Evolutionary conservation across 2,113 vertebrate species (phyloP).

Genomic region (Arvicanthis niloticus): DNA sequence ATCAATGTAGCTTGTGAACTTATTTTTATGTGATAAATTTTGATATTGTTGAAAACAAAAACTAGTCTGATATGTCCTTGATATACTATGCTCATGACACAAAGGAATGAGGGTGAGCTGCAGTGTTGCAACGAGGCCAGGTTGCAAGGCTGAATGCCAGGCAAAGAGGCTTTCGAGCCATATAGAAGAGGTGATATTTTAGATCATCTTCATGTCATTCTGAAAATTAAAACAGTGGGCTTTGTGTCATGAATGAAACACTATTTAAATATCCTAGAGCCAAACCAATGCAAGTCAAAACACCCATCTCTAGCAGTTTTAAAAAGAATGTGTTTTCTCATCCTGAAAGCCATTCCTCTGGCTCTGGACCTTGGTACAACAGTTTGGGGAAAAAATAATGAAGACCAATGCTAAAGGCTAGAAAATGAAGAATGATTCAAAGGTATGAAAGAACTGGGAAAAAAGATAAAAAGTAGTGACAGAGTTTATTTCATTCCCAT

Average conservation of each 20-base stretch:
- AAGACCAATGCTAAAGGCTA: slow-evolving; percentile 56
- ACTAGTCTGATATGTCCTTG: too few species aligned
- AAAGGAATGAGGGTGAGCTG: too few species aligned
- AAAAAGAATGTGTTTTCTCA: slow-evolving; percentile 3
- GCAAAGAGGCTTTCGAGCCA: neutral
- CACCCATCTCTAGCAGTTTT: neutral
- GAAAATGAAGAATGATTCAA: slow-evolving; percentile 67
- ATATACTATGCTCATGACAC: neutral
- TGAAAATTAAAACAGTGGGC: neutral
- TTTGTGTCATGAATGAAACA: neutral
- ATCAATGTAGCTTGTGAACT: neutral
- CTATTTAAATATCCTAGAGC: neutral
- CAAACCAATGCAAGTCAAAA: neutral
- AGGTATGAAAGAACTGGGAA: slow-evolving; percentile 63
- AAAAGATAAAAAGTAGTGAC: slow-evolving; percentile 74
- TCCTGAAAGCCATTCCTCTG: slow-evolving; percentile 38
- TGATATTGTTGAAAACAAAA: neutral
- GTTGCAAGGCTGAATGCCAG: neutral
- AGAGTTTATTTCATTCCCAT: slow-evolving; percentile 78
- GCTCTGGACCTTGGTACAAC: slow-evolving; percentile 15
- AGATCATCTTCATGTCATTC: neutral
- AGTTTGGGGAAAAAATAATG: slow-evolving; percentile 63
- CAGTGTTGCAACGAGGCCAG: neutral
- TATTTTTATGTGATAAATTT: neutral
- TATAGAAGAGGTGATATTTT: neutral